Conservation (phyloP, 1,140 invertebrate genomes). For the Drosophila sp. region DNA sequence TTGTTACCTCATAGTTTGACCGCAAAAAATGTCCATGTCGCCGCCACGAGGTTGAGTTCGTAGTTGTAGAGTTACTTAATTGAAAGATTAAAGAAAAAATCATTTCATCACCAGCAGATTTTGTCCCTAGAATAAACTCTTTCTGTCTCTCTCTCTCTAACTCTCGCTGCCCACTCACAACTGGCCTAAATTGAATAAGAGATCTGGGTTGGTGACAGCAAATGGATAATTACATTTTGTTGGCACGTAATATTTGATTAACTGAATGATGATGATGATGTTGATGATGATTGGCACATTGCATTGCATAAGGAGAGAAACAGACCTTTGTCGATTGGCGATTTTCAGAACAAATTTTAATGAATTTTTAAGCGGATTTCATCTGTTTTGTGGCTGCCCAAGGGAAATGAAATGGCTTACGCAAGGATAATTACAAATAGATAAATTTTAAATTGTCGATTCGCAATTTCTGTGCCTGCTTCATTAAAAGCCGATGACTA, state of each 20-base stretch:
- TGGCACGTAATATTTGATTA: constrained; percentile 21
- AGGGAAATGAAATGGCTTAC: constrained; percentile 17
- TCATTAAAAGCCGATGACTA: constrained; percentile 9
- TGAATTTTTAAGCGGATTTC: constrained; percentile 26
- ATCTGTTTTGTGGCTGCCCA: background rate
- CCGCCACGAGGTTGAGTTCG: constrained; percentile 27
- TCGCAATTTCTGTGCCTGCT: constrained; percentile 9
- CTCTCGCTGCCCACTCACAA: constrained; percentile 17
- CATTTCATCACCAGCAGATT: constrained; percentile 12
- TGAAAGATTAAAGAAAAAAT: constrained; percentile 49
- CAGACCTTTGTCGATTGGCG: background rate
- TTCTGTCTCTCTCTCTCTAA: too few relatives aligned
- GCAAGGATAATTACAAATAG: constrained; percentile 35
- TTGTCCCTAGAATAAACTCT: constrained; percentile 26
- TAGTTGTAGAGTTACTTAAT: constrained; percentile 57
- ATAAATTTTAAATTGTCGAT: constrained; percentile 41
- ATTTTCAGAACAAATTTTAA: constrained; percentile 31
- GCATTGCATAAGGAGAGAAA: constrained; percentile 24
- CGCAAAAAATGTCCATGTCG: constrained; percentile 40
- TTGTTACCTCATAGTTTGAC: constrained; percentile 69
- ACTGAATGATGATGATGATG: constrained; percentile 9
- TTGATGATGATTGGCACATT: constrained; percentile 37
- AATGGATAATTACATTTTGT: constrained; percentile 7
- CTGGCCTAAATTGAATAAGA: constrained; percentile 17
- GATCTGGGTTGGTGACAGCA: background rate